Conservation (phyloP, 2,888 invertebrate genomes). For the Machimus atricapillus region DNA sequence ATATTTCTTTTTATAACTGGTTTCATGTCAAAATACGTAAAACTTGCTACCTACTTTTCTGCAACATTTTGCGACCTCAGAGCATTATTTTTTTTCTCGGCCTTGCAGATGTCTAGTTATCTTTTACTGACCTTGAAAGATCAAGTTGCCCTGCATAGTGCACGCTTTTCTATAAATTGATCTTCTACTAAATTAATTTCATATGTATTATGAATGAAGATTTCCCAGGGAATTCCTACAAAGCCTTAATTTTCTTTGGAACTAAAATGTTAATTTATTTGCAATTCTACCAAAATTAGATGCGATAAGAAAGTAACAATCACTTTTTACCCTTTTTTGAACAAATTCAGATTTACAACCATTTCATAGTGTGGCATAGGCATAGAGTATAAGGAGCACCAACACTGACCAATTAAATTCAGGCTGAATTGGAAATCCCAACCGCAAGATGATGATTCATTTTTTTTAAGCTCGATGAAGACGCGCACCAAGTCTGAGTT, state of each 20-base stretch:
- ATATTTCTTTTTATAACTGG: background rate
- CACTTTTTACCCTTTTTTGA: background rate
- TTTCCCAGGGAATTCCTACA: background rate
- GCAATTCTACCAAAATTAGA: background rate
- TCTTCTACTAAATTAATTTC: background rate
- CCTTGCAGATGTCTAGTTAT: background rate
- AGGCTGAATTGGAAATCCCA: background rate
- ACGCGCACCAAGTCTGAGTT: background rate
- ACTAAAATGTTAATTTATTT: background rate
- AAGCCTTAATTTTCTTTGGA: background rate
- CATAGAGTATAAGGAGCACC: background rate
- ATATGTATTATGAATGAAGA: background rate
- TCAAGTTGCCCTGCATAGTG: background rate
- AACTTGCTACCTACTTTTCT: background rate
- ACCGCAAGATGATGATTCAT: constrained; percentile 8
- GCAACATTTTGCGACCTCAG: background rate
- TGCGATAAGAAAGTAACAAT: background rate
- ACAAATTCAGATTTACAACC: background rate
- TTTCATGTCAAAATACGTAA: background rate
- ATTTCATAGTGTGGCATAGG: background rate
- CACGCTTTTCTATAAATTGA: too few relatives aligned
- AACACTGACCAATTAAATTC: background rate
- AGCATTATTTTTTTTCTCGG: background rate
- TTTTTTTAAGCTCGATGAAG: background rate
- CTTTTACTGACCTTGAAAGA: background rate